phyloP scores from a whole-genome alignment of 2,797 vertebrate genomes.

The Liasis olivaceus region DNA sequence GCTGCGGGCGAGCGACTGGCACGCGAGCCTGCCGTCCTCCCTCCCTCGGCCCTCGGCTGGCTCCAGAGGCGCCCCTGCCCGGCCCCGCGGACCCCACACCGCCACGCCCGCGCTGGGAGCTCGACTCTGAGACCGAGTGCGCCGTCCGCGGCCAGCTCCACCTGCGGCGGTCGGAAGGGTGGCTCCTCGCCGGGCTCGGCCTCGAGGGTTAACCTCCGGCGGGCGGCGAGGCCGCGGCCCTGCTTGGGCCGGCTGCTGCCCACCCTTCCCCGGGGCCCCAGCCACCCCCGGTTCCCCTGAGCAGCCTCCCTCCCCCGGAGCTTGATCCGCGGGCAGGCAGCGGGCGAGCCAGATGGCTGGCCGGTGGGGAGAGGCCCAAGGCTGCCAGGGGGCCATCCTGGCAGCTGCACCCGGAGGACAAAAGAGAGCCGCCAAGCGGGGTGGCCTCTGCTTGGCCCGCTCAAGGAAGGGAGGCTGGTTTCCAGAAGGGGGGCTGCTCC shows the following conservation, averaged over 20 bases:
- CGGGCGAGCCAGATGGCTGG: neutral
- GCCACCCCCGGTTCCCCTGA: neutral
- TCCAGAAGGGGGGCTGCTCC: neutral
- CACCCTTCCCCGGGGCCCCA: neutral
- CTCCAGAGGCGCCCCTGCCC: no score
- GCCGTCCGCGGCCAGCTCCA: neutral
- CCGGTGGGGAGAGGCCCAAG: neutral
- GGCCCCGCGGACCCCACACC: neutral
- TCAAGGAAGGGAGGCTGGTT: no score
- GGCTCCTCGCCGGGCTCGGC: neutral
- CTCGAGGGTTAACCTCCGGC: neutral
- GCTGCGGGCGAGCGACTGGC: neutral
- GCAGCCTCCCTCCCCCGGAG: neutral
- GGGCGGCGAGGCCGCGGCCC: neutral
- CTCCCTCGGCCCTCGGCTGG: neutral
- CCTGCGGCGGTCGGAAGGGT: neutral
- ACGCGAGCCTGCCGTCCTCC: neutral
- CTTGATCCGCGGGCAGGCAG: neutral
- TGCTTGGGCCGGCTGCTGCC: neutral
- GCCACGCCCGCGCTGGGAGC: fast-evolving
- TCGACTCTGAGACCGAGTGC: neutral
- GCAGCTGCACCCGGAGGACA: neutral
- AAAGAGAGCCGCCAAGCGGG: neutral
- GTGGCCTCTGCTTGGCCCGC: no score
- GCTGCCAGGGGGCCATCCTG: neutral